A percentile compares a stretch with the other conserved stretches of the same genome.
phyloP scores from a whole-genome alignment of 2,797 vertebrate genomes.

The Cyprinella venusta region DNA sequence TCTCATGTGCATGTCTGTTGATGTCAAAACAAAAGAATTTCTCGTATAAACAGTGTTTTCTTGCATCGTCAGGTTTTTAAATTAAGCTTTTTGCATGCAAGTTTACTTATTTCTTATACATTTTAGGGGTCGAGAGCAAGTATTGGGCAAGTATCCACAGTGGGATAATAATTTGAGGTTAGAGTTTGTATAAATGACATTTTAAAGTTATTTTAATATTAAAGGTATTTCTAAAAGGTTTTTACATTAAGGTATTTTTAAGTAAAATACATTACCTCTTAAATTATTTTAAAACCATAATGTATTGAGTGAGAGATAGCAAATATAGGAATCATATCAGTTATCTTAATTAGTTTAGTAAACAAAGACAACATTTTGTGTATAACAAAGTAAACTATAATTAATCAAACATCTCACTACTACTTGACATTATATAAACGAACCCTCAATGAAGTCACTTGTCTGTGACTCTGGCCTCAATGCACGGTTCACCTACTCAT shows the following conservation, averaged over 20 bases:
- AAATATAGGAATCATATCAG: background rate
- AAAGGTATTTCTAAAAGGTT: background rate
- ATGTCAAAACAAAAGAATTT: constrained; percentile 21
- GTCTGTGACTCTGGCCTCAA: background rate
- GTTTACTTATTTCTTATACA: background rate
- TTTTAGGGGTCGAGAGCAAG: background rate
- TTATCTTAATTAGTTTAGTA: background rate
- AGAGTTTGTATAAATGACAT: background rate
- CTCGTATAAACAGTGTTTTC: background rate
- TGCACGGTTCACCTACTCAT: background rate
- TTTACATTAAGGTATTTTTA: background rate
- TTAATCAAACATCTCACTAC: background rate
- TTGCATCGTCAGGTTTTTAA: background rate
- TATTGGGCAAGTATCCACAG: background rate
- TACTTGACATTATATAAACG: background rate
- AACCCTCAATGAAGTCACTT: background rate
- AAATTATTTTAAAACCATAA: background rate
- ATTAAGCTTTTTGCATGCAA: background rate
- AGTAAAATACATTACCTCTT: background rate
- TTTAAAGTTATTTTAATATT: background rate
- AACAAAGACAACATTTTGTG: background rate
- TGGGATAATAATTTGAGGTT: background rate
- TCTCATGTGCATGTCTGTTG: constrained; percentile 17
- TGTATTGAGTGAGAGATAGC: background rate
- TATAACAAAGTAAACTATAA: background rate